Conservation (phyloP, 2,113 vertebrate species). For the Pomatostomus ruficeps region DNA sequence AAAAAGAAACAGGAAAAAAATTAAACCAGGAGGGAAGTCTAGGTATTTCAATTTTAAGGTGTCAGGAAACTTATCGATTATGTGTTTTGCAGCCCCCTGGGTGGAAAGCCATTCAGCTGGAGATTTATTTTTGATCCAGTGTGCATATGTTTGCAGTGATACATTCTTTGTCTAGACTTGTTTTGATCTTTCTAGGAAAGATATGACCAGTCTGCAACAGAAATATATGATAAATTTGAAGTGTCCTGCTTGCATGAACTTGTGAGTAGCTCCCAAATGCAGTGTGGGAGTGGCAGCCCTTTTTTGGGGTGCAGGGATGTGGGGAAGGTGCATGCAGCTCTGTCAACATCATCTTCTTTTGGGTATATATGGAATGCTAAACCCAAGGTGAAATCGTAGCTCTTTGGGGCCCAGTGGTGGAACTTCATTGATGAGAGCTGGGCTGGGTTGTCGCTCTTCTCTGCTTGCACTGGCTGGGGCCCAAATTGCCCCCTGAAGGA, state of each 20-base stretch:
- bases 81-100: neutral
- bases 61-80: neutral
- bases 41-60: neutral
- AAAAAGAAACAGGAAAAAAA: neutral
- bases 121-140: neutral
- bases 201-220: neutral
- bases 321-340: neutral
- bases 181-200: neutral
- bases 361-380: neutral
- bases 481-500: fast-evolving
- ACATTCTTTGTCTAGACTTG: neutral
- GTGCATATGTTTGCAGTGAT: neutral
- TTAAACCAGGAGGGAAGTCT: neutral
- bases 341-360: neutral
- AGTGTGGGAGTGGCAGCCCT: neutral
- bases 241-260: neutral
- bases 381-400: neutral
- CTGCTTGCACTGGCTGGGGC: fast-evolving
- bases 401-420: fast-evolving
- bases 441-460: fast-evolving
- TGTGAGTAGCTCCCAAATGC: neutral
- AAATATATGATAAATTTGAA: neutral
- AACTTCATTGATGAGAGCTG: fast-evolving
- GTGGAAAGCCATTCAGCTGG: neutral
- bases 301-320: neutral